A percentile compares a stretch with the other conserved stretches of the same genome.
Evolutionary conservation across 2,113 vertebrate genomes (phyloP).

Genomic region (Phocoena sinus): DNA sequence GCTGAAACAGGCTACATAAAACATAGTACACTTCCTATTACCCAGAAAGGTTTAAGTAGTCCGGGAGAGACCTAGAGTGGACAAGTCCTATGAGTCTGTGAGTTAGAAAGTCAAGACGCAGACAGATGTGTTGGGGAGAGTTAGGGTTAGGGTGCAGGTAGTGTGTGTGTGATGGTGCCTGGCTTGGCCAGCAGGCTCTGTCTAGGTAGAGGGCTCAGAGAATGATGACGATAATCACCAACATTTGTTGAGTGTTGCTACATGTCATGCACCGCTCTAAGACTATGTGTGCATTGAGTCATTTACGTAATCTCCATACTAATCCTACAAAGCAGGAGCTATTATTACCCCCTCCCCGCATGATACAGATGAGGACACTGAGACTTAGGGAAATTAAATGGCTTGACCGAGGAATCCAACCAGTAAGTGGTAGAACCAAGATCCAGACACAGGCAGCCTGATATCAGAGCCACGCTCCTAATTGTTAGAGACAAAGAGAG

Average conservation of each 20-base stretch:
- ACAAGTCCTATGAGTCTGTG: not conserved
- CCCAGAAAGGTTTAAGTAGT: not conserved
- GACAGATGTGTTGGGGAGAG: not conserved
- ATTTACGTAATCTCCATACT: not conserved
- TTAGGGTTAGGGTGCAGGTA: not conserved
- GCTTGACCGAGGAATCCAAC: not conserved
- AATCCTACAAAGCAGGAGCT: not conserved
- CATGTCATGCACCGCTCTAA: not conserved
- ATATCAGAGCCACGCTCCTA: not conserved
- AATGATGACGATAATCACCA: not conserved
- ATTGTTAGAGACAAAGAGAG: not conserved
- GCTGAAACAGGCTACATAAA: not conserved
- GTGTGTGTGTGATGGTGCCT: not conserved
- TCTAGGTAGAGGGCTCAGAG: not conserved
- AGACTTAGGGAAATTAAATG: not conserved
- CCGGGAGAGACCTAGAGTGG: not conserved
- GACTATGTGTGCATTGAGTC: not conserved
- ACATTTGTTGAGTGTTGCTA: not conserved
- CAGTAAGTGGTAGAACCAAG: not conserved
- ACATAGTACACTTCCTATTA: not conserved
- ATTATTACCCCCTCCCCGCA: not conserved
- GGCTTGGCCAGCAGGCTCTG: not conserved
- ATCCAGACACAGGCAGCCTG: not conserved
- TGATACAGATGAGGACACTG: not conserved
- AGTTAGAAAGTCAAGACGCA: not conserved